Percentiles rank a stretch among this genome's conserved stretches.
Evolutionary conservation across 1,140 invertebrate species (phyloP).

Genomic region (Ceratosolen solmsi): DNA sequence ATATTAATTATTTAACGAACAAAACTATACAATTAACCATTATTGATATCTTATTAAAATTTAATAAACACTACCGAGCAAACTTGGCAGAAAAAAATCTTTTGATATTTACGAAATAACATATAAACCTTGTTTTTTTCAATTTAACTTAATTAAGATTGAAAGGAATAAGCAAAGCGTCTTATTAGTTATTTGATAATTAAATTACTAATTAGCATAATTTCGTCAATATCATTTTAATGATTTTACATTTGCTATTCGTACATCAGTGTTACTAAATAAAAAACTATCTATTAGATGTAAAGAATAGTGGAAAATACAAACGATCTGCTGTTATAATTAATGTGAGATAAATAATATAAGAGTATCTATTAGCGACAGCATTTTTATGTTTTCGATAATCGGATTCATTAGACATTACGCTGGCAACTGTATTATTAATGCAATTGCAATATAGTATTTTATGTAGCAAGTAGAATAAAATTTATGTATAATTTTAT

Average conservation of each 20-base stretch:
- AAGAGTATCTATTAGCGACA: constrained; percentile 1
- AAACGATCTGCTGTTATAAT: constrained; percentile 36
- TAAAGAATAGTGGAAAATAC: constrained; percentile 44
- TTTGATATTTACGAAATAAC: constrained; percentile 38
- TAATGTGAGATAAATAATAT: constrained; percentile 48
- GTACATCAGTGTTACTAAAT: constrained; percentile 35
- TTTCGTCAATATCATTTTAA: background rate
- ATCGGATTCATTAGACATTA: constrained; percentile 4
- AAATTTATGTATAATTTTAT: background rate
- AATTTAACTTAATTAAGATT: constrained; percentile 24
- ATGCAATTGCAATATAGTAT: background rate
- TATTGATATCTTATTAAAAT: background rate
- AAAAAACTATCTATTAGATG: constrained; percentile 44
- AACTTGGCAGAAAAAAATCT: constrained; percentile 1
- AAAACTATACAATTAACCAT: background rate
- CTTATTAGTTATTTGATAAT: background rate
- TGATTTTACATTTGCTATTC: constrained; percentile 1
- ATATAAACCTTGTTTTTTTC: constrained; percentile 30
- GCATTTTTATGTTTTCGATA: constrained; percentile 16
- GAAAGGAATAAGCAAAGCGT: constrained; percentile 2
- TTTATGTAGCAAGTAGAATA: constrained; percentile 29
- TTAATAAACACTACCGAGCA: constrained; percentile 1
- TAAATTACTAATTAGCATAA: constrained; percentile 5
- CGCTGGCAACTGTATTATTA: constrained; percentile 7
- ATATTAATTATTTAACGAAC: constrained; percentile 10